Conservation (phyloP, 2,888 invertebrate genomes). For the Creontiades dilutus region DNA sequence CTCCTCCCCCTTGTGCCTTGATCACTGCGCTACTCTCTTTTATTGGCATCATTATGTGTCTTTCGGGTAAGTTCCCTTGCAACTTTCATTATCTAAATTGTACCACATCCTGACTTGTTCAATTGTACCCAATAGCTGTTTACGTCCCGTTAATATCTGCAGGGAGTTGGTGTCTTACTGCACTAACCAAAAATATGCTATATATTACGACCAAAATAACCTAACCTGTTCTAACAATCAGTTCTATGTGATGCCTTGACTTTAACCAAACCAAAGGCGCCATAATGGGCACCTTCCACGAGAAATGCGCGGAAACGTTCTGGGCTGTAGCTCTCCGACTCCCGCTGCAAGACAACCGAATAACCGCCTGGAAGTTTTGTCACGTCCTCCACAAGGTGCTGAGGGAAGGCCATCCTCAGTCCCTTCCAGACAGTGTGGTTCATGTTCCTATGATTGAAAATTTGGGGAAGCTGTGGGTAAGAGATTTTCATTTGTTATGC, state of each 20-base stretch:
- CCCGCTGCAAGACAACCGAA: conserved; percentile 94
- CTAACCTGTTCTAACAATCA: too few species aligned
- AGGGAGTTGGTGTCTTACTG: too few species aligned
- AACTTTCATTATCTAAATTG: too few species aligned
- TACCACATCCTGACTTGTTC: too few species aligned
- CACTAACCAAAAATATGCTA: too few species aligned
- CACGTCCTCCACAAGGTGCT: conserved; percentile 97
- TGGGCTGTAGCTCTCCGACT: conserved; percentile 88
- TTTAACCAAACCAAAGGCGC: conserved; percentile 81
- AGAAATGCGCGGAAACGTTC: conserved; percentile 93
- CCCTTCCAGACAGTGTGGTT: conserved; percentile 90
- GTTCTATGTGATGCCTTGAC: background rate
- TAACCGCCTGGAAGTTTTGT: conserved; percentile 99
- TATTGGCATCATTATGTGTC: too few species aligned
- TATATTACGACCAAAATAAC: too few species aligned
- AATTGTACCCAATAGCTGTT: too few species aligned
- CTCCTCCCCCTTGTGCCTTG: too few species aligned
- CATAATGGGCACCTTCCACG: conserved; percentile 96
- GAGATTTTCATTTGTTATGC: conserved; percentile 75
- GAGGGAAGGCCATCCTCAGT: conserved; percentile 94
- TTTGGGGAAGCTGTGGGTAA: conserved; percentile 94
- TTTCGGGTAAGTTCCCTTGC: too few species aligned
- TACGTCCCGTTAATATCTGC: too few species aligned
- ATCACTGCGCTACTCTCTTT: too few species aligned
- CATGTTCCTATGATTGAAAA: conserved; percentile 90